Conservation (phyloP, 2,113 vertebrate genomes). For the Argyrosomus japonicus region DNA sequence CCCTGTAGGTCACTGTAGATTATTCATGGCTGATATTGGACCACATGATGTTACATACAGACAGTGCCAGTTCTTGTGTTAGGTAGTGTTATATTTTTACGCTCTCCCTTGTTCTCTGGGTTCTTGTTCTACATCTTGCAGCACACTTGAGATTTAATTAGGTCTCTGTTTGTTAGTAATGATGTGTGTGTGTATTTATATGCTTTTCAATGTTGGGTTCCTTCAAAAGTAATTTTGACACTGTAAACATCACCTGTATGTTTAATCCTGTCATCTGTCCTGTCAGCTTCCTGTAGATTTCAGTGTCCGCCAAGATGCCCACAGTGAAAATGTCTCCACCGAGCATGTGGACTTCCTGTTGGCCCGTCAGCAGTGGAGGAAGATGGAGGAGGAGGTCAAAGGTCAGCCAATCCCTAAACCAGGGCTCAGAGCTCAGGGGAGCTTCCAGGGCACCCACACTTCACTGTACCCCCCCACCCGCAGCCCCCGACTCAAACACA, state of each 20-base stretch:
- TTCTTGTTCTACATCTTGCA: not conserved
- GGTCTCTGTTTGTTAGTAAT: not conserved
- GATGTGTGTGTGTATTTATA: not conserved
- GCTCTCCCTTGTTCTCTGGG: not conserved
- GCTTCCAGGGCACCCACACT: constrained; percentile 75
- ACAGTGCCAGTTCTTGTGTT: too few relatives aligned
- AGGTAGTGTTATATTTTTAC: not conserved
- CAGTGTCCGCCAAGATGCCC: constrained; percentile 63
- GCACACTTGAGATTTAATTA: not conserved
- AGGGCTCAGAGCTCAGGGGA: constrained; percentile 63
- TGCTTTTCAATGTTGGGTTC: not conserved
- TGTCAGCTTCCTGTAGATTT: constrained; percentile 64
- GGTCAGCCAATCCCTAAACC: constrained; percentile 73
- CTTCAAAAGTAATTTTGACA: not conserved
- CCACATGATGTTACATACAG: not conserved
- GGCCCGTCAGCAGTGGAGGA: constrained; percentile 80
- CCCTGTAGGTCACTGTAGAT: not conserved
- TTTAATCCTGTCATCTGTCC: not conserved
- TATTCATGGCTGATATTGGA: not conserved
- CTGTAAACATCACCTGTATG: not conserved
- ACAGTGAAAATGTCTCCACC: constrained; percentile 74
- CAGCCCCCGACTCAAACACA: constrained; percentile 76
- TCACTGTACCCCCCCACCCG: constrained; percentile 75
- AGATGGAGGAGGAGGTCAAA: constrained; percentile 80
- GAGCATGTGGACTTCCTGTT: constrained; percentile 81